Evolutionary conservation across 2,113 vertebrate species (phyloP).

Genomic region (Bujurquina vittata): DNA sequence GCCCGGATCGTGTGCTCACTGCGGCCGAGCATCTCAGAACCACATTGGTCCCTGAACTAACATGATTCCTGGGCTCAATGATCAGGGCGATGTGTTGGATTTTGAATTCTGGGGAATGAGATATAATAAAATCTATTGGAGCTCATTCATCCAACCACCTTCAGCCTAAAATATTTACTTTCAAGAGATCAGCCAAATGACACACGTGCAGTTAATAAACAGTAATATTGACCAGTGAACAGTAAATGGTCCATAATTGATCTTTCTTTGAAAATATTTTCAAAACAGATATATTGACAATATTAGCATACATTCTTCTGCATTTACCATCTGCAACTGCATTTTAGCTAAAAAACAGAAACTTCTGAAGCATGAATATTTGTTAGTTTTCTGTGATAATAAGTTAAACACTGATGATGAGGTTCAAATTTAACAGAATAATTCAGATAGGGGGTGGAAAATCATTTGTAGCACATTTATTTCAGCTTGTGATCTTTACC

Average conservation of each 20-base stretch:
- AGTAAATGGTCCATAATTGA: neutral
- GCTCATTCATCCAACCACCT: accelerated
- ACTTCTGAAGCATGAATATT: neutral
- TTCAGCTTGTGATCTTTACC: neutral
- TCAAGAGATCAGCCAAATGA: neutral
- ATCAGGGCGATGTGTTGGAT: constrained; percentile 50
- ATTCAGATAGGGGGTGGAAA: neutral
- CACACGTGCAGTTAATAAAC: neutral
- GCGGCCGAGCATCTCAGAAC: constrained; percentile 58
- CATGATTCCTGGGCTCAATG: constrained; percentile 56
- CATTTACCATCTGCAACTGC: neutral
- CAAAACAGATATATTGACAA: neutral
- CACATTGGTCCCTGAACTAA: constrained; percentile 66
- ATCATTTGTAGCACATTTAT: neutral
- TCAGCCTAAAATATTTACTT: accelerated
- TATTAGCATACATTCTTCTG: accelerated
- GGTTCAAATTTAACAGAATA: neutral
- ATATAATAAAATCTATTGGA: neutral
- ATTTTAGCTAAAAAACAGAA: neutral
- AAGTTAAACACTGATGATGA: neutral
- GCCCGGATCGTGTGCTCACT: neutral
- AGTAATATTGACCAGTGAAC: neutral
- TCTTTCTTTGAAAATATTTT: neutral
- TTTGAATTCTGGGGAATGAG: constrained; percentile 24
- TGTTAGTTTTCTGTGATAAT: neutral